phyloP scores from a whole-genome alignment of 2,797 vertebrate species.

The Falco naumanni region DNA sequence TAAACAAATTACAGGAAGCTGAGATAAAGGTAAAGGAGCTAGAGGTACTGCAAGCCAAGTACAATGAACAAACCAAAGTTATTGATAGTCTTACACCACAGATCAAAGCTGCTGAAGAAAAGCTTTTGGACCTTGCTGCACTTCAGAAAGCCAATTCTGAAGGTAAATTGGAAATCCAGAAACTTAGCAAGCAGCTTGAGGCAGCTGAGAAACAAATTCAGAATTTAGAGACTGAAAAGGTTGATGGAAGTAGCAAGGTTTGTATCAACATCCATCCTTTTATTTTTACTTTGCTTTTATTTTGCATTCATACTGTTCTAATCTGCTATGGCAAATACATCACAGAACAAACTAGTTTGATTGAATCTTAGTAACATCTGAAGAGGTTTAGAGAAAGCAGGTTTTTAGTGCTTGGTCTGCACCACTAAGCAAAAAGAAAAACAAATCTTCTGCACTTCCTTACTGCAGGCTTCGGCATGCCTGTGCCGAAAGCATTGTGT shows the following conservation, averaged over 20 bases:
- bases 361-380: background rate
- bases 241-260: slow-evolving; percentile 86
- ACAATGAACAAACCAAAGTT: slow-evolving; percentile 78
- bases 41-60: slow-evolving; percentile 81
- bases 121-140: slow-evolving; percentile 81
- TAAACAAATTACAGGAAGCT: slow-evolving; percentile 90
- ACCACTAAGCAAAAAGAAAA: background rate
- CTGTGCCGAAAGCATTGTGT: background rate
- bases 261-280: slow-evolving; percentile 74
- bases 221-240: slow-evolving; percentile 77
- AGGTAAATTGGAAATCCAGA: slow-evolving; percentile 86
- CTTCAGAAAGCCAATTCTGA: slow-evolving; percentile 84
- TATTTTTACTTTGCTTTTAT: slow-evolving; percentile 8
- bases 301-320: slow-evolving; percentile 34
- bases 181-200: slow-evolving; percentile 83
- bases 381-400: slow-evolving; percentile 38
- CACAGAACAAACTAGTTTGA: background rate
- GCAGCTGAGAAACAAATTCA: slow-evolving; percentile 81
- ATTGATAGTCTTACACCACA: slow-evolving; percentile 80
- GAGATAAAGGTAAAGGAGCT: slow-evolving; percentile 92
- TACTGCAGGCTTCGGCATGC: background rate
- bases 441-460: background rate
- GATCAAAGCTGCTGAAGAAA: slow-evolving; percentile 84
- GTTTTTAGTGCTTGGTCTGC: background rate
- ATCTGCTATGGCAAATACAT: slow-evolving; percentile 19